Base-by-base conservation (phyloP, 2,888 invertebrate genomes). In the Sminthurides aquaticus region DNA sequence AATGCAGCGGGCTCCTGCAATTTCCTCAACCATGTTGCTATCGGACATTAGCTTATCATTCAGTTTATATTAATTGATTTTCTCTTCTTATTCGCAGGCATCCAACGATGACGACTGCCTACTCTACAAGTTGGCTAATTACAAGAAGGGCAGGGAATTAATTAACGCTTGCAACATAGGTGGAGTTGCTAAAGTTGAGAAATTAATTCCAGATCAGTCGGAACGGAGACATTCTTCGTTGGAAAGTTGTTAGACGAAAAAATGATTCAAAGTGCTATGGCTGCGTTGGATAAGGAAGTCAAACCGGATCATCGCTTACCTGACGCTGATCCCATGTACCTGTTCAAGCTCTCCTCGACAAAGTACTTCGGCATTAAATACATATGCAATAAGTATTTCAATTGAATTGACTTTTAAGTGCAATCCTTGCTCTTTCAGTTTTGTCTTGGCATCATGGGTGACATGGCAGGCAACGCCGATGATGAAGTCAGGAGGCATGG, bases 111-210 rank as follows among this genome's bases (percentile, higher is more conserved):
- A 90, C 76, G 90, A 91, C 77, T 92, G 91, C 73, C 83, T 92
- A 26, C 81, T 93, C 0, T 93, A 93, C 78, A 89, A 76, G 62
- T 81, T 93, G 66, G 93, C 91, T 5, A 90, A 93, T 80, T 93
- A 91, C 78, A 92, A 91, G 78, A 89, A 91, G 80, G 77, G 93
- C 54, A 95, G 95, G 2, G 89, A 94, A 73, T 80, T 95, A 20
- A 84, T 95, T 58, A 91, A 93, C 73, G 90, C 92, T 0, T 92
- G 91, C 76, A 87, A 89, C 67, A 83, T 85, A 64, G 91, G 92
- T 1, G 93, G 94, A 0, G 87, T 90, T 78, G 78, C 83, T 18
- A 75, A 76, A 68, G 76, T 76, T 18, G 92, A 93, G 78, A 88
- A 88, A 77, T 78, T 92, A 60, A 89, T 95, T 62, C 83, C 87